phyloP scores from a whole-genome alignment of 2,888 invertebrate genomes.

The Lithophane semibrunnea region DNA sequence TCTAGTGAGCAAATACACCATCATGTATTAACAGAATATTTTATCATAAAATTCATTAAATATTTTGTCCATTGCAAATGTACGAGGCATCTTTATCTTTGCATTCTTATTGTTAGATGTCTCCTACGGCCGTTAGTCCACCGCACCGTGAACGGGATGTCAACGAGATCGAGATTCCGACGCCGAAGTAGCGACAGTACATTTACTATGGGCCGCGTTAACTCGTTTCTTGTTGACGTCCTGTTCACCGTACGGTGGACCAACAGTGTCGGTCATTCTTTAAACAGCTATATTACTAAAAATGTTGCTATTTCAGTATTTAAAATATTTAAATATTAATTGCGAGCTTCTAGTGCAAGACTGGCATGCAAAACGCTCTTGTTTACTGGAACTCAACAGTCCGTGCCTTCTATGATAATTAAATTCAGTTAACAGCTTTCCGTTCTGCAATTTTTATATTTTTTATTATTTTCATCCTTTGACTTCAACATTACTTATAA shows the following conservation, averaged over 20 bases:
- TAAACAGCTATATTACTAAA: neutral
- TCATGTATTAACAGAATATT: constrained; percentile 6
- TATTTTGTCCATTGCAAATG: neutral
- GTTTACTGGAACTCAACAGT: constrained; percentile 58
- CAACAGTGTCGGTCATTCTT: neutral
- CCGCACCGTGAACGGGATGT: no score
- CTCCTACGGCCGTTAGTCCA: neutral
- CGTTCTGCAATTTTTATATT: neutral
- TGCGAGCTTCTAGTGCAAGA: constrained; percentile 42
- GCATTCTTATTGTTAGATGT: neutral
- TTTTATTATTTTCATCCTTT: constrained; percentile 27
- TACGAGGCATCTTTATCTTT: constrained; percentile 1
- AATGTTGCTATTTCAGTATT: constrained; percentile 31
- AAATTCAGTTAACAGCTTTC: constrained; percentile 26
- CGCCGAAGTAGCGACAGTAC: no score
- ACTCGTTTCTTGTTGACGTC: no score
- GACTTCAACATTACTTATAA: constrained; percentile 7
- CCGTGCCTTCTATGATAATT: constrained; percentile 74
- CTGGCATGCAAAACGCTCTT: constrained; percentile 20
- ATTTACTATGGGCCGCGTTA: no score
- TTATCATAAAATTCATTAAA: constrained; percentile 1
- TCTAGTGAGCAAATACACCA: constrained; percentile 7
- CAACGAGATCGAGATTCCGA: no score
- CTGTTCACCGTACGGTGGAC: no score
- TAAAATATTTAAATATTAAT: constrained; percentile 6